Evolutionary conservation across 2,113 vertebrate species (phyloP).

Genomic region (Triplophysa tibetana): DNA sequence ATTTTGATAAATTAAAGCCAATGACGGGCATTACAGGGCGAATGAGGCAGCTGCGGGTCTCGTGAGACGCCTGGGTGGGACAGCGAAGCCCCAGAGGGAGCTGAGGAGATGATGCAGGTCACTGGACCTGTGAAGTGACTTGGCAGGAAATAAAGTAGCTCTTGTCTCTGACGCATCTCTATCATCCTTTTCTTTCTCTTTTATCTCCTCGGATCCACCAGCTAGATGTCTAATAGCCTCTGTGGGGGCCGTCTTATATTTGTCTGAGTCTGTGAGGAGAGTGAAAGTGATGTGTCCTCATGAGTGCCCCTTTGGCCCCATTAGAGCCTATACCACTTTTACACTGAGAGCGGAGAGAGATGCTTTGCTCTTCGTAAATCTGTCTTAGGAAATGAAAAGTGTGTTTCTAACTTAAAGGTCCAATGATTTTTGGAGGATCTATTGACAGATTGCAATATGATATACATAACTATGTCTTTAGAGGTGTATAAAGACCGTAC

Average conservation of each 20-base stretch:
- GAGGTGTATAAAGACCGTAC: too few relatives aligned
- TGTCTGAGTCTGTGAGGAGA: slow-evolving; percentile 42
- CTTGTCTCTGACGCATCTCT: slow-evolving; percentile 42
- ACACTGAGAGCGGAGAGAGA: slow-evolving; percentile 20
- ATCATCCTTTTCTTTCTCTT: slow-evolving; percentile 13
- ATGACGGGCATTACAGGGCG: background rate
- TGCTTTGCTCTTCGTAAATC: background rate
- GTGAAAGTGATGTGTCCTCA: slow-evolving; percentile 47
- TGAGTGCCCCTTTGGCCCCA: slow-evolving; percentile 39
- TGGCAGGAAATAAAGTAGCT: slow-evolving; percentile 38
- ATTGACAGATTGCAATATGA: too few relatives aligned
- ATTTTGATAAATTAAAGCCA: slow-evolving; percentile 9
- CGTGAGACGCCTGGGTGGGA: slow-evolving; percentile 32
- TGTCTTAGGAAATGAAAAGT: background rate
- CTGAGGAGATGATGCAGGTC: slow-evolving; percentile 45
- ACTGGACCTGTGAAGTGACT: slow-evolving; percentile 34
- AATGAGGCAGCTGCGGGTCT: slow-evolving; percentile 8
- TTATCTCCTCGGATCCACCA: slow-evolving; percentile 22
- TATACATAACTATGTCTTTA: too few relatives aligned
- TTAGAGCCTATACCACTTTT: slow-evolving; percentile 45
- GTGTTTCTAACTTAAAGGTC: too few relatives aligned
- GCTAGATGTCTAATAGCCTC: slow-evolving; percentile 31
- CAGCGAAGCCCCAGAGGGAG: slow-evolving; percentile 44
- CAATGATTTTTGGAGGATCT: too few relatives aligned
- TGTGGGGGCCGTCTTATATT: slow-evolving; percentile 39